Percentiles rank a stretch among this genome's conserved stretches.
phyloP scores from a whole-genome alignment of 1,140 invertebrate genomes.

The Megathymus violae region DNA sequence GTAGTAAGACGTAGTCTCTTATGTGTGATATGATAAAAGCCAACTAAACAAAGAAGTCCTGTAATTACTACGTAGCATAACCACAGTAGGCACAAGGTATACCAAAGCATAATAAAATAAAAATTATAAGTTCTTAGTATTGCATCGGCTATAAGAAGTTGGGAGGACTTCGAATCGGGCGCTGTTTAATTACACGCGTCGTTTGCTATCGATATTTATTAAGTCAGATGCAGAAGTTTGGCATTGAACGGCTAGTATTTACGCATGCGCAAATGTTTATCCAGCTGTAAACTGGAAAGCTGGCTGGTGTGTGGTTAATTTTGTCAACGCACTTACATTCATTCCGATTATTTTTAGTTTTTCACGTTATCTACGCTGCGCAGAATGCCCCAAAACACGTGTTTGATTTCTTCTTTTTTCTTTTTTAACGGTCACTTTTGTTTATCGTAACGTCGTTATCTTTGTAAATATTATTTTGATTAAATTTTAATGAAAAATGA shows the following conservation, averaged over 20 bases:
- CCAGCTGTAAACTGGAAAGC: constrained; percentile 52
- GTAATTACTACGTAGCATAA: no score
- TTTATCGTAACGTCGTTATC: not conserved
- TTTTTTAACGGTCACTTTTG: not conserved
- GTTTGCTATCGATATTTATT: constrained; percentile 43
- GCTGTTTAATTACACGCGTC: constrained; percentile 26
- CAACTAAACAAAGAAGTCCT: no score
- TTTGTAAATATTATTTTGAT: not conserved
- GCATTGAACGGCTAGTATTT: constrained; percentile 56
- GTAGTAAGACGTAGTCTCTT: no score
- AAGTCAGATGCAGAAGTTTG: constrained; percentile 60
- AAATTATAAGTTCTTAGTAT: no score
- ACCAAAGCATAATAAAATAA: no score
- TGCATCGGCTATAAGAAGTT: not conserved
- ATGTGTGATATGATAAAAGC: no score
- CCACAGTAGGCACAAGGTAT: no score
- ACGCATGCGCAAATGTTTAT: constrained; percentile 65
- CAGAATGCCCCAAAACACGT: constrained; percentile 17
- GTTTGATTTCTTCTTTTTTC: constrained; percentile 1
- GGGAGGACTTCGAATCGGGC: not conserved
- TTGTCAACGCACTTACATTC: constrained; percentile 27
- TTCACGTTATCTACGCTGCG: constrained; percentile 24
- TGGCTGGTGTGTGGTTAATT: constrained; percentile 28
- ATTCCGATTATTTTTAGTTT: constrained; percentile 20
- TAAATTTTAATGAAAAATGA: constrained; percentile 1